phyloP scores from a whole-genome alignment of 1,140 invertebrate species.

The Polypedilum vanderplanki region DNA sequence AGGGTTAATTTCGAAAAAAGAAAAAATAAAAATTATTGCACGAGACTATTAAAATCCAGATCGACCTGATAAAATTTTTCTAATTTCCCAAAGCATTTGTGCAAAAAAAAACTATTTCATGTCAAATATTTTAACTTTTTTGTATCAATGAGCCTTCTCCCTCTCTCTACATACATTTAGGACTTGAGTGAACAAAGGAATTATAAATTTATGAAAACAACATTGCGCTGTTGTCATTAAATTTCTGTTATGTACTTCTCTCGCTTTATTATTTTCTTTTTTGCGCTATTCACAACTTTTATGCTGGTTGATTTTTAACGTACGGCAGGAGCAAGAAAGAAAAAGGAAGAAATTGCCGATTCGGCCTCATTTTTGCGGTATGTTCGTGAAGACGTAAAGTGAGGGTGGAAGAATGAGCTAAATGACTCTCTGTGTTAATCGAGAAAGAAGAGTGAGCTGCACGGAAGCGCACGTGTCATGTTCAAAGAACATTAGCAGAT shows the following conservation, averaged over 20 bases:
- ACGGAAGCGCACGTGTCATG: slow-evolving; percentile 25
- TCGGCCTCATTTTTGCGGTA: background rate
- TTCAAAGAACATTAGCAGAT: slow-evolving; percentile 17
- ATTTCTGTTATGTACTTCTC: background rate
- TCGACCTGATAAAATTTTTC: no score
- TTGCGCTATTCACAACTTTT: background rate
- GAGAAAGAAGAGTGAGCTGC: background rate
- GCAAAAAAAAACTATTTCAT: no score
- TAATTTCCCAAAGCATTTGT: no score
- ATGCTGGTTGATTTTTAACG: background rate
- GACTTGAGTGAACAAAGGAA: no score
- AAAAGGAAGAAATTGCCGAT: background rate
- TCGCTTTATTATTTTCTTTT: background rate
- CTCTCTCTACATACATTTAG: no score
- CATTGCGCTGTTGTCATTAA: slow-evolving; percentile 6
- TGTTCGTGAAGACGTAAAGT: background rate
- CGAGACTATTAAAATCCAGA: no score
- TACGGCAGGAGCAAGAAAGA: background rate
- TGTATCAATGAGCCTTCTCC: no score
- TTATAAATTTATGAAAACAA: slow-evolving; percentile 11
- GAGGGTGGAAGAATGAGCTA: background rate
- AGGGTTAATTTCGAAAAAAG: no score
- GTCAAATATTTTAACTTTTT: no score
- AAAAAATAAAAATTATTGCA: no score
- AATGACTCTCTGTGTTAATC: background rate